Percentiles rank a stretch among this genome's conserved stretches.
phyloP scores from a whole-genome alignment of 1,140 invertebrate genomes.

The Drosophila nebulosa region DNA sequence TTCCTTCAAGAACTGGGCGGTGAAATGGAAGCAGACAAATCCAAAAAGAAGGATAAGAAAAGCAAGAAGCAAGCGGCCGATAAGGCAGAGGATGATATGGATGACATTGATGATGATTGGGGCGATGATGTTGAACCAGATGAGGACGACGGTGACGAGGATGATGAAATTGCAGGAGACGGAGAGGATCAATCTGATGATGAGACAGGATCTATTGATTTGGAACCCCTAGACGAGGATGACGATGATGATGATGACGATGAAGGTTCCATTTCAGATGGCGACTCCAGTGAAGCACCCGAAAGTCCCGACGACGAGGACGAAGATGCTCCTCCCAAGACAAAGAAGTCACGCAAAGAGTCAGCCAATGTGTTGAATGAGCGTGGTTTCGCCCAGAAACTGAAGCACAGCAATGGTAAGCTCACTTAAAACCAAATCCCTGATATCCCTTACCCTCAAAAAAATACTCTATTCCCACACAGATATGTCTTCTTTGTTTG shows the following conservation, averaged over 20 bases:
- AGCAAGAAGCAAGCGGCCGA: conserved; percentile 40
- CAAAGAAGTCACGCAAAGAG: conserved; percentile 77
- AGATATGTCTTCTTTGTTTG: conserved; percentile 84
- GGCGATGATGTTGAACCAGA: conserved; percentile 70
- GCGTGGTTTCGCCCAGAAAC: conserved; percentile 65
- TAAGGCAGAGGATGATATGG: conserved; percentile 69
- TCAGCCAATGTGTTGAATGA: conserved; percentile 17
- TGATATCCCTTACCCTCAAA: neutral
- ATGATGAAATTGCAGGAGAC: conserved; percentile 65
- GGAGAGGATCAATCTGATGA: conserved; percentile 64
- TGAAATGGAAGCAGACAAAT: conserved; percentile 47
- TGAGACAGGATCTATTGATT: conserved; percentile 66
- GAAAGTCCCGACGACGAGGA: conserved; percentile 56
- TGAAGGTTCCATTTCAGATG: conserved; percentile 48
- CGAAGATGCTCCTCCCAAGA: conserved; percentile 63
- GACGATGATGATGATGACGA: conserved; percentile 68
- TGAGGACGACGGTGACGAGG: conserved; percentile 76
- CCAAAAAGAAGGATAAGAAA: conserved; percentile 80
- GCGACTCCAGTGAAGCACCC: conserved; percentile 45
- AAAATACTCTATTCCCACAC: neutral
- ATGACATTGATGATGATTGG: conserved; percentile 73
- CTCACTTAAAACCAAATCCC: neutral
- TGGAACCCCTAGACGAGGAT: conserved; percentile 55
- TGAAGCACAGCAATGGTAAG: conserved; percentile 70
- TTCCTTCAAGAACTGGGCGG: conserved; percentile 68